Percentiles rank a stretch among this genome's conserved stretches.
Conservation (phyloP, 1,140 invertebrate species). For the Cylas formicarius region DNA sequence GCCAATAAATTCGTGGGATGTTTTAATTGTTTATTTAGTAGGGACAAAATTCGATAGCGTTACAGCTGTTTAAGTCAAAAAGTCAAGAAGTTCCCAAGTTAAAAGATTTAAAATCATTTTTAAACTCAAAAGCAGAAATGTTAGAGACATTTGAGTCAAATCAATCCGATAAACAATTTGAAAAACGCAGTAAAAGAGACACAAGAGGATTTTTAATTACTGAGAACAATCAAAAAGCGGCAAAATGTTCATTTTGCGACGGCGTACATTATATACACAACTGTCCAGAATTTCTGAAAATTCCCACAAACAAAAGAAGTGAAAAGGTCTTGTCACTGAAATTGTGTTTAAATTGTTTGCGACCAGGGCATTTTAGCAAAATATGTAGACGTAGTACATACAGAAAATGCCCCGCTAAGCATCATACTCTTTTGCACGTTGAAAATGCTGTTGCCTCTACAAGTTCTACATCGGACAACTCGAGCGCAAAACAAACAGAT, state of each 20-base stretch:
- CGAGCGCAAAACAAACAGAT: neutral
- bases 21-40: conserved; percentile 22
- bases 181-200: too few species aligned
- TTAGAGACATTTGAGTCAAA: too few species aligned
- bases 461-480: neutral
- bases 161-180: too few species aligned
- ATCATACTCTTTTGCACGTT: conserved; percentile 5
- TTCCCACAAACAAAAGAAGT: neutral
- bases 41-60: conserved; percentile 14
- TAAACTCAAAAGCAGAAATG: too few species aligned
- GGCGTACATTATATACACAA: too few species aligned
- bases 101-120: too few species aligned
- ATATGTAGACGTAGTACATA: neutral
- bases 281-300: conserved; percentile 6
- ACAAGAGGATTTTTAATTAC: too few species aligned
- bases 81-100: too few species aligned
- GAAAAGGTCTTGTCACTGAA: conserved; percentile 1
- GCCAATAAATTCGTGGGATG: conserved; percentile 24
- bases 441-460: neutral
- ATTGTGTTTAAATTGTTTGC: conserved; percentile 9
- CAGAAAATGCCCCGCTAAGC: conserved; percentile 3
- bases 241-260: too few species aligned
- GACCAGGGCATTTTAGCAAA: conserved; percentile 4
- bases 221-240: too few species aligned
- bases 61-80: too few species aligned